A percentile compares a stretch with the other conserved stretches of the same genome.
These are phyloP conservation scores for Rallus crepitans DNA, from an alignment of 2,797 vertebrate genomes.

Conservation along the genomic window DNA sequence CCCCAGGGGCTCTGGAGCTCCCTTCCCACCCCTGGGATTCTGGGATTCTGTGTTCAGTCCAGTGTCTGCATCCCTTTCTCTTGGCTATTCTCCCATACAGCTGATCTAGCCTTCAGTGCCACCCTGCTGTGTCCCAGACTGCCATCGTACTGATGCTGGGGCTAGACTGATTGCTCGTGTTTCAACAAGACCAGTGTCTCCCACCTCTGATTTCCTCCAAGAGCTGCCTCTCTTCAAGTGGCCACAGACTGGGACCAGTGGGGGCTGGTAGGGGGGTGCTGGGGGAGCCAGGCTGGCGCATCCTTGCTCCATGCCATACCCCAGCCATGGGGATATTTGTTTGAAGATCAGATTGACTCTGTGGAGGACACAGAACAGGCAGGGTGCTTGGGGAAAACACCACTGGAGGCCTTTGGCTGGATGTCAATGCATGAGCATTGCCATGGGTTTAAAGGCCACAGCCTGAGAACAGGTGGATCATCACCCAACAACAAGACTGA, in stretches of 20 bases:
- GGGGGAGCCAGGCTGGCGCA: background rate
- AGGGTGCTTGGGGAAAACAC: background rate
- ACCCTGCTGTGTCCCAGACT: background rate
- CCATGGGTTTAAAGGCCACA: background rate
- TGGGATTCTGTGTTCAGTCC: too few relatives aligned
- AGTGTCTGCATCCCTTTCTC: background rate
- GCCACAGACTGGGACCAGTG: background rate
- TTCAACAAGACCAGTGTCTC: background rate
- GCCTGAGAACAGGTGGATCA: background rate
- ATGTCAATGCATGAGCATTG: background rate
- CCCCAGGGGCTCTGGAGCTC: too few relatives aligned
- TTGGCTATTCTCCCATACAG: background rate
- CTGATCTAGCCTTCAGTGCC: background rate
- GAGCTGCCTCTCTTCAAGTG: background rate
- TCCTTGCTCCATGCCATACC: background rate
- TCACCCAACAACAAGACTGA: background rate
- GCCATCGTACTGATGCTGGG: background rate
- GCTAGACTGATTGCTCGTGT: background rate
- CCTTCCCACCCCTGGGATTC: too few relatives aligned
- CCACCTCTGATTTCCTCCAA: accelerated
- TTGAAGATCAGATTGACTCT: background rate
- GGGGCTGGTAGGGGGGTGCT: background rate
- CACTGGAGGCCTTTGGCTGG: background rate
- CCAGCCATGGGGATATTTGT: background rate
- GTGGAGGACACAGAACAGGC: background rate